These are phyloP conservation scores for Hirtodrosophila duncani DNA, from an alignment of 2,888 invertebrate species.

Conservation along the genomic window DNA sequence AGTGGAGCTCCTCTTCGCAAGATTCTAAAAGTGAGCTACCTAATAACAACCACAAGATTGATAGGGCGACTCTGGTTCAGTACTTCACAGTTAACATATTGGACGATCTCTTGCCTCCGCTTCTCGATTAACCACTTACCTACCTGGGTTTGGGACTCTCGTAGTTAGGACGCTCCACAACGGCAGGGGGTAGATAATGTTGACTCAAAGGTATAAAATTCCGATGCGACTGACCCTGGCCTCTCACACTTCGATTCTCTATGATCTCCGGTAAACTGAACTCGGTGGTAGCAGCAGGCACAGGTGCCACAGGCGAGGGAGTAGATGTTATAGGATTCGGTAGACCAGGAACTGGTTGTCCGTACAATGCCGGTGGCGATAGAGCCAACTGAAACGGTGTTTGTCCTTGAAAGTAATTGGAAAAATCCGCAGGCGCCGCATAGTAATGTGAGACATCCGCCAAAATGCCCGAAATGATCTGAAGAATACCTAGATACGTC, in stretches of 20 bases:
- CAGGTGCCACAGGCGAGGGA: conserved; percentile 57
- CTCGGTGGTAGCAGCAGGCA: conserved; percentile 57
- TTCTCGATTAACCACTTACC: not conserved
- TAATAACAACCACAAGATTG: too few relatives aligned
- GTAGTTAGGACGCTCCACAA: conserved; percentile 65
- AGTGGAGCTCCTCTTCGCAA: too few relatives aligned
- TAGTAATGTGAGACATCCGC: conserved; percentile 71
- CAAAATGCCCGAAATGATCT: conserved; percentile 3
- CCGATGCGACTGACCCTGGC: conserved; percentile 38
- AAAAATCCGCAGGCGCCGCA: conserved; percentile 49
- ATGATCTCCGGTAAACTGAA: conserved; percentile 75
- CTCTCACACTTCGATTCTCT: conserved; percentile 68
- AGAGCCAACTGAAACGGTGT: conserved; percentile 42
- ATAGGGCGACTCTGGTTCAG: too few relatives aligned
- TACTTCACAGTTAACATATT: too few relatives aligned
- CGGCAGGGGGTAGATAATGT: conserved; percentile 64
- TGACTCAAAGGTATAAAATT: conserved; percentile 72
- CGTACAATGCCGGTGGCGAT: conserved; percentile 52
- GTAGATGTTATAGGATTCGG: conserved; percentile 32
- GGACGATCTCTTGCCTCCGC: too few relatives aligned
- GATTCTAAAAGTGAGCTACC: too few relatives aligned
- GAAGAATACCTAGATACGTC: conserved; percentile 22
- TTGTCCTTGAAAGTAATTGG: conserved; percentile 51
- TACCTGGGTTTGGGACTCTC: conserved; percentile 65
- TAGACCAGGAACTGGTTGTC: conserved; percentile 20